phyloP scores from a whole-genome alignment of 2,113 vertebrate species.

The Alouatta palliata region DNA sequence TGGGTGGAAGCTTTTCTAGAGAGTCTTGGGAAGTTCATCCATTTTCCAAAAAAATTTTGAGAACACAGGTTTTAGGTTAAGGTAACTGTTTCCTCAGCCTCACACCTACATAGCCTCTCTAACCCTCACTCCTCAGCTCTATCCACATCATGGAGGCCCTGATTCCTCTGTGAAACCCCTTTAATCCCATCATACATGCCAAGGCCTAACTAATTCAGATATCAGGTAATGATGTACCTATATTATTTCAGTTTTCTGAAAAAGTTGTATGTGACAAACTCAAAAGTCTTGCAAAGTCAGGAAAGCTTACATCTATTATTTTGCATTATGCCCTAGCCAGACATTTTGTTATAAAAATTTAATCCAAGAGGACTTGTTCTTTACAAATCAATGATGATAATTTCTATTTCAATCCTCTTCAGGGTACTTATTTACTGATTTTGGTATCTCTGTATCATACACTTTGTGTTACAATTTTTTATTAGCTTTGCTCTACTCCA shows the following conservation, averaged over 20 bases:
- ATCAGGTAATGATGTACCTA: background rate
- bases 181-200: background rate
- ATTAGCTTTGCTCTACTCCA: background rate
- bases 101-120: background rate
- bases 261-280: background rate
- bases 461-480: background rate
- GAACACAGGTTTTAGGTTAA: background rate
- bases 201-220: background rate
- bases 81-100: background rate
- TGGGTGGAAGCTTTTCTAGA: background rate
- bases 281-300: background rate
- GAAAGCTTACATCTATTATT: background rate
- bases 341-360: background rate
- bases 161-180: background rate
- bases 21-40: background rate
- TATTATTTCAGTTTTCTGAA: slow-evolving; percentile 12
- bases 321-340: background rate
- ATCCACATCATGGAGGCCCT: background rate
- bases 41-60: background rate
- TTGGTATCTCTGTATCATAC: background rate
- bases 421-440: background rate
- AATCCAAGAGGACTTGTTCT: background rate
- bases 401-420: background rate
- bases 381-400: background rate
- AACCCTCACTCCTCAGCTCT: background rate